phyloP scores from a whole-genome alignment of 2,888 invertebrate species.

The Linnaemya vulpina region DNA sequence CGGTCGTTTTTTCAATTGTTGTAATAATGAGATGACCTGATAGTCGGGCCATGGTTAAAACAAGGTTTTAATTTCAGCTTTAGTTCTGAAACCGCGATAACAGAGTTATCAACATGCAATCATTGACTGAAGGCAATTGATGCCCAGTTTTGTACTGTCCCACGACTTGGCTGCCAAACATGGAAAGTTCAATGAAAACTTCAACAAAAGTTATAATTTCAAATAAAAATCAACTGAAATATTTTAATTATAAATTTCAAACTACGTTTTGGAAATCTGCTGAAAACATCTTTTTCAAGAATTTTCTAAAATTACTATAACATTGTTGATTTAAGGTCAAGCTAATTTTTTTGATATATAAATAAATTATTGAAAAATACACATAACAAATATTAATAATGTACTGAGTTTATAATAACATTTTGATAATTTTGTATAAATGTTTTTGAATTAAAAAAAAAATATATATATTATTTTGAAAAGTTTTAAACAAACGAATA shows the following conservation, averaged over 20 bases:
- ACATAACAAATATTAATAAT: conserved; percentile 63
- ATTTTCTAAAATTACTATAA: conserved; percentile 19
- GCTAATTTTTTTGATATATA: conserved; percentile 39
- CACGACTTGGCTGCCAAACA: neutral
- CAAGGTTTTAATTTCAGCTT: no score
- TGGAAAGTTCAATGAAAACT: neutral
- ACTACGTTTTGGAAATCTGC: neutral
- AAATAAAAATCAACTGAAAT: neutral
- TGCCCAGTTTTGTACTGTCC: neutral
- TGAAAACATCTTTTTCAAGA: conserved; percentile 43
- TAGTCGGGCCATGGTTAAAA: no score
- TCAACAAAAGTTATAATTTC: neutral
- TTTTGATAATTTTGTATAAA: conserved; percentile 16
- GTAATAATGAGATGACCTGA: no score
- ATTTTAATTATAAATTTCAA: neutral
- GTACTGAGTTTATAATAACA: neutral
- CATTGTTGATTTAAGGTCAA: conserved; percentile 47
- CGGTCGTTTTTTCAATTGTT: no score
- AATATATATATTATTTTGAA: neutral
- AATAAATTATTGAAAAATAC: conserved; percentile 48
- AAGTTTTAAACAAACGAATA: conserved; percentile 27
- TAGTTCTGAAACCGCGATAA: no score
- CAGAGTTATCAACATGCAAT: no score
- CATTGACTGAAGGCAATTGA: neutral
- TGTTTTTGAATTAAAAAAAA: conserved; percentile 15